Evolutionary conservation across 1,140 invertebrate species (phyloP).

Genomic region (Trichonephila inaurata): DNA sequence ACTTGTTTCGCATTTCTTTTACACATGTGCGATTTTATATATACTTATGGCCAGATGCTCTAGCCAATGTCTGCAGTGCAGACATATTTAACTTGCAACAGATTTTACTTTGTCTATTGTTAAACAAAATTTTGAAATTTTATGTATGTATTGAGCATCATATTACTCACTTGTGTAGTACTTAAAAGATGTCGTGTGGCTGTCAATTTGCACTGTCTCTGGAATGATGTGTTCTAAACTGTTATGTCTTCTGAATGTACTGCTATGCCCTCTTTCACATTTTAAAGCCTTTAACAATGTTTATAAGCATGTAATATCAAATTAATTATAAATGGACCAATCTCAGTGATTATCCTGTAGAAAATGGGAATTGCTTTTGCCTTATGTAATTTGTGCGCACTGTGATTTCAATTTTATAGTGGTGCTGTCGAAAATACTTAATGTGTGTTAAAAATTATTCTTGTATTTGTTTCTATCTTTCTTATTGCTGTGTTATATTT

Average conservation of each 20-base stretch:
- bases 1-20: conserved; percentile 14
- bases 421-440: conserved; percentile 31
- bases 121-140: conserved; percentile 30
- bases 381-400: conserved; percentile 49
- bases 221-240: neutral
- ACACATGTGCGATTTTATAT: conserved; percentile 3
- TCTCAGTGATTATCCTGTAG: conserved; percentile 36
- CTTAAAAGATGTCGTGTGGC: conserved; percentile 20
- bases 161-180: conserved; percentile 34
- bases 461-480: conserved; percentile 29
- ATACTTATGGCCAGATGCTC: conserved; percentile 34
- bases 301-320: conserved; percentile 22
- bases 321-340: conserved; percentile 59
- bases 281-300: conserved; percentile 42
- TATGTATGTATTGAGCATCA: neutral
- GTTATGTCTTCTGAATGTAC: conserved; percentile 27
- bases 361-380: conserved; percentile 27
- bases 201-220: neutral
- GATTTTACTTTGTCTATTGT: conserved; percentile 39
- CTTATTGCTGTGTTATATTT: conserved; percentile 40
- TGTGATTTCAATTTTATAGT: conserved; percentile 57
- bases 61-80: conserved; percentile 26
- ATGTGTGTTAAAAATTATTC: neutral
- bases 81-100: neutral
- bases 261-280: conserved; percentile 34